Percentiles rank a stretch among this genome's conserved stretches.
Evolutionary conservation across 2,113 vertebrate species (phyloP).

Genomic region (Myiozetetes cayanensis): DNA sequence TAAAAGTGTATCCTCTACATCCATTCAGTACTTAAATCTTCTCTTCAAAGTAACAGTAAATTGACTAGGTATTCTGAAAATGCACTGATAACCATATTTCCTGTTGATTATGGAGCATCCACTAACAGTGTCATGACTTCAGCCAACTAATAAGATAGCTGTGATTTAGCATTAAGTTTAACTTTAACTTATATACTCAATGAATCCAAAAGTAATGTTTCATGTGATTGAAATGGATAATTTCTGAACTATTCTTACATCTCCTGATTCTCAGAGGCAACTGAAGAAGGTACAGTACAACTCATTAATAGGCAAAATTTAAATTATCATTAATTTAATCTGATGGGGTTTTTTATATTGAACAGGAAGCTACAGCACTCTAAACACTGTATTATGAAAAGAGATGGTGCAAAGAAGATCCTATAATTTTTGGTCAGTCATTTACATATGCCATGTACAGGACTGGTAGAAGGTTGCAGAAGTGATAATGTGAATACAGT

Average conservation of each 20-base stretch:
- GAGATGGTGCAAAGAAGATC: not conserved
- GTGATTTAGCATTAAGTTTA: not conserved
- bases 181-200: not conserved
- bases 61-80: not conserved
- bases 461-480: not conserved
- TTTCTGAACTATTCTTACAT: not conserved
- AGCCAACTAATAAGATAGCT: not conserved
- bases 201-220: not conserved
- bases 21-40: not conserved
- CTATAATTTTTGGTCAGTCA: not conserved
- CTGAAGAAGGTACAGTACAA: not conserved
- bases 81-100: rapidly evolving
- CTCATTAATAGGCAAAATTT: not conserved
- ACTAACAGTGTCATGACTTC: not conserved
- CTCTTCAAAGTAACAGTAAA: not conserved
- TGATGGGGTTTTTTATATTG: not conserved
- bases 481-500: not conserved
- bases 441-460: not conserved
- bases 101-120: not conserved
- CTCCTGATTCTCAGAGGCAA: not conserved
- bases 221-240: not conserved
- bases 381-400: not conserved
- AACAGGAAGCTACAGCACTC: not conserved
- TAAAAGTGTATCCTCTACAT: not conserved
- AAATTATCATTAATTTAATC: not conserved